Percentiles rank a stretch among this genome's conserved stretches.
These are phyloP conservation scores for Chironex yamaguchii DNA, from an alignment of 30 jellyfish, hydroid and myxozoan species.

Conservation along the genomic window DNA sequence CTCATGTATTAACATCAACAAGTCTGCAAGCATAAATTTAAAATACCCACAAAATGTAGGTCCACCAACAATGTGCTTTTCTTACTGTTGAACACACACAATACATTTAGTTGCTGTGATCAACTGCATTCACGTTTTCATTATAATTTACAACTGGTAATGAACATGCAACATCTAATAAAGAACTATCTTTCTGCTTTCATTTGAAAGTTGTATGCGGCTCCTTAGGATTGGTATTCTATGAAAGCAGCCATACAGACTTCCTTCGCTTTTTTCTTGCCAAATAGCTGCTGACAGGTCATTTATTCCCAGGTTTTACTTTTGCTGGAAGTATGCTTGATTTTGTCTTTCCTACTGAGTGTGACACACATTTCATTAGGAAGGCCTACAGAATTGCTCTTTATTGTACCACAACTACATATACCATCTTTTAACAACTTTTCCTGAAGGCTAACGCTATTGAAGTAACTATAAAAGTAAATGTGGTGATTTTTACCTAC, in stretches of 20 bases:
- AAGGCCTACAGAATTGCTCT: background rate
- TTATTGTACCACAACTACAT: conserved; percentile 7
- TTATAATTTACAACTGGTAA: background rate
- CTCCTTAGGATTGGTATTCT: background rate
- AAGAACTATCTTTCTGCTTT: background rate
- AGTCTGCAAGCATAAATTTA: conserved; percentile 24
- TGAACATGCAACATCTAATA: background rate
- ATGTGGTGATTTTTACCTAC: background rate
- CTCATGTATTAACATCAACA: no score
- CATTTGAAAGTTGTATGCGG: background rate
- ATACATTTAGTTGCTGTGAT: background rate
- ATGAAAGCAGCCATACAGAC: conserved; percentile 7
- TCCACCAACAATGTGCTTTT: conserved; percentile 38
- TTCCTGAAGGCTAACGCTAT: conserved; percentile 1
- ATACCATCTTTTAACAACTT: background rate
- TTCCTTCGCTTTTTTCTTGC: conserved; percentile 5
- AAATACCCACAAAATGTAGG: conserved; percentile 26
- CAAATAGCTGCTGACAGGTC: background rate
- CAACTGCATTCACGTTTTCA: conserved; percentile 40
- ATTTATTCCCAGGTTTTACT: background rate
- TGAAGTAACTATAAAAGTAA: background rate
- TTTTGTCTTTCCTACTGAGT: background rate
- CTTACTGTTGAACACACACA: background rate
- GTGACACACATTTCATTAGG: conserved; percentile 5
- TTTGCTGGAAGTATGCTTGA: background rate